Conservation (phyloP, 2,888 invertebrate genomes). For the Eristalis intricaria region DNA sequence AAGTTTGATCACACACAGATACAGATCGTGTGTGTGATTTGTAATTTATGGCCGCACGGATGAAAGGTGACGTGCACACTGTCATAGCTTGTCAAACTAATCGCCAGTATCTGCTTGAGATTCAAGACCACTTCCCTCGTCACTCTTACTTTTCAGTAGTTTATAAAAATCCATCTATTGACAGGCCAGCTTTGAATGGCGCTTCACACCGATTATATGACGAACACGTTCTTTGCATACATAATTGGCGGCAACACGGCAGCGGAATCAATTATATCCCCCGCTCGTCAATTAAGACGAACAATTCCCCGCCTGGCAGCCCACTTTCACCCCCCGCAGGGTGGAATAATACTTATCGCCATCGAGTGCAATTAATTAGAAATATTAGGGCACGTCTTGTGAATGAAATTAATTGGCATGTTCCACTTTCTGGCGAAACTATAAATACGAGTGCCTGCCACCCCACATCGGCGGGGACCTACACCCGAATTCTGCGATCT, state of each 20-base stretch:
- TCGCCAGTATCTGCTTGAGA: background rate
- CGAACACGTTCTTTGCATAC: conserved; percentile 28
- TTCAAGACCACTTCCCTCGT: background rate
- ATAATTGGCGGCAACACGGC: conserved; percentile 25
- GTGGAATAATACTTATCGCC: background rate
- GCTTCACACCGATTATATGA: conserved; percentile 37
- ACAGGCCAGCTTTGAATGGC: conserved; percentile 27
- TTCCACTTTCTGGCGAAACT: conserved; percentile 47
- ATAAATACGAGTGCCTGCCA: background rate
- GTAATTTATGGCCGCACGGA: background rate
- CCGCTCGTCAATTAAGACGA: background rate
- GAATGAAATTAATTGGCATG: conserved; percentile 44
- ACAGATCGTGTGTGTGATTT: background rate
- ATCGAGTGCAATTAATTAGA: conserved; percentile 13
- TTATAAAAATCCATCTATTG: background rate
- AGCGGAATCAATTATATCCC: conserved; percentile 16
- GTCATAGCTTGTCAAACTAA: conserved; percentile 3
- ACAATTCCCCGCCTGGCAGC: background rate
- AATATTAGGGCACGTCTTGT: conserved; percentile 25
- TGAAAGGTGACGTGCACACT: background rate
- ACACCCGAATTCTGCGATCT: conserved; percentile 42
- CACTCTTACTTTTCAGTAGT: conserved; percentile 12
- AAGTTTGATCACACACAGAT: background rate
- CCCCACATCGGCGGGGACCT: conserved; percentile 46
- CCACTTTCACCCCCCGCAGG: background rate